Base-by-base conservation (phyloP, 2,888 invertebrate species). In the Lithosia quadra region DNA sequence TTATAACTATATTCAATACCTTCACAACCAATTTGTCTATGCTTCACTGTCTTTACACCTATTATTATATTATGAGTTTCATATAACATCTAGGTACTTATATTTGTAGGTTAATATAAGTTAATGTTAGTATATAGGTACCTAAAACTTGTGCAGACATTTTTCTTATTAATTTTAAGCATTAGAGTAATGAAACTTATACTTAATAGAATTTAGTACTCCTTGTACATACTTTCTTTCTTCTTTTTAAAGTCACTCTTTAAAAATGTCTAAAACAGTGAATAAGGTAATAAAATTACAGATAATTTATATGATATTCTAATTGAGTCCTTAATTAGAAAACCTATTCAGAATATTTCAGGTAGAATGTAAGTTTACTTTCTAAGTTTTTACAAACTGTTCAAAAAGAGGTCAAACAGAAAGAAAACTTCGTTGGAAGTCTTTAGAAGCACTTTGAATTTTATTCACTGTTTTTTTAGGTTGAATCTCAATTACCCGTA, bases 401-500 rank as follows among this genome's bases (percentile, higher is more conserved):
- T 60, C 39, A 18, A 24, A 60, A 78, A 65, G 58, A 68, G 75
- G 63, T 76, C 68, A 66, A 72, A 69, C 59, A 24, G 18, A 73
- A 75, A 69, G 67, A 69, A 81, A 80, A 79, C 72, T 80, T 81
- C 77, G 69, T 78, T 71, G 62, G 59, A 15, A 69, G 63, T 74
- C 71, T 71, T 74, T 55, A 67, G 66, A 65, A 69, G 61, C 69
- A 70, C 76, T 76, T 73, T 70, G 65, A 74, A 67, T 75, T 81
- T 81, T 72, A 72, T 79, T 73, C 70, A 72, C 33, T 53, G 59
- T 76, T 68, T 72, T 79, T 76, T 78, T 0, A 53, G 34, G 67
- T 75, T 72, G 72, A 80, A 79, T 81, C 79, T 74, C 79, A 79
- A 82, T 82, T 81, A 79, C 73, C 63, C 71, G 69, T 73, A 72